phyloP scores from a whole-genome alignment of 2,113 vertebrate species.

The Sus scrofa region DNA sequence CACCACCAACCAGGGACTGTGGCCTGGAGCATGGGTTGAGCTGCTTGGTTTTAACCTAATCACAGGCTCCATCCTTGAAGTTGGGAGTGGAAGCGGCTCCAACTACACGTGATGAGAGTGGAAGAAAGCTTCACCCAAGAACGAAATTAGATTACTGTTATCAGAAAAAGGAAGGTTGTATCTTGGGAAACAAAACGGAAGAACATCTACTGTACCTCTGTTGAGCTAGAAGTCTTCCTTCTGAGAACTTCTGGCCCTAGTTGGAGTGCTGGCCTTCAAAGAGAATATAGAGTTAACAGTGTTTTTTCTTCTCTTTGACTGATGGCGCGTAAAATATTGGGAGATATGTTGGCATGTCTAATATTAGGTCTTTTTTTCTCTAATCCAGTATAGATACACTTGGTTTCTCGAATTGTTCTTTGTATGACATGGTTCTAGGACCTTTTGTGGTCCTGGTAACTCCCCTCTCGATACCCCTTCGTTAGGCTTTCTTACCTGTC shows the following conservation, averaged over 20 bases:
- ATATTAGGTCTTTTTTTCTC: background rate
- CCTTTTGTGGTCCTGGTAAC: background rate
- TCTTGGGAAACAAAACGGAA: background rate
- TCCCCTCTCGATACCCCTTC: fast-evolving
- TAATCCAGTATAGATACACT: background rate
- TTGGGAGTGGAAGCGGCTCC: background rate
- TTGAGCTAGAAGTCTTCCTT: background rate
- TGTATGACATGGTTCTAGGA: background rate
- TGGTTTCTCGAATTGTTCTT: background rate
- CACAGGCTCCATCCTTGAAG: background rate
- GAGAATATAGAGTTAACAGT: background rate
- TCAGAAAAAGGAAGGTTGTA: background rate
- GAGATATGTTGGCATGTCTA: background rate
- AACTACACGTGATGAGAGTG: too few species aligned
- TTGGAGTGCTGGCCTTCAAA: background rate
- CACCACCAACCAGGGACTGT: background rate
- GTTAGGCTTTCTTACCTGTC: background rate
- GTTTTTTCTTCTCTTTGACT: fast-evolving
- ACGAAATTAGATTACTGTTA: background rate
- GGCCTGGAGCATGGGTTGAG: background rate
- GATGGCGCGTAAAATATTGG: background rate
- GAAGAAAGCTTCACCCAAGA: background rate
- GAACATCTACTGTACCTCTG: background rate
- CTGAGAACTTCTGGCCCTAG: background rate
- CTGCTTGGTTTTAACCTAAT: background rate